Evolutionary conservation across 1,140 invertebrate species (phyloP).

Genomic region (Caenorhabditis inopinata): DNA sequence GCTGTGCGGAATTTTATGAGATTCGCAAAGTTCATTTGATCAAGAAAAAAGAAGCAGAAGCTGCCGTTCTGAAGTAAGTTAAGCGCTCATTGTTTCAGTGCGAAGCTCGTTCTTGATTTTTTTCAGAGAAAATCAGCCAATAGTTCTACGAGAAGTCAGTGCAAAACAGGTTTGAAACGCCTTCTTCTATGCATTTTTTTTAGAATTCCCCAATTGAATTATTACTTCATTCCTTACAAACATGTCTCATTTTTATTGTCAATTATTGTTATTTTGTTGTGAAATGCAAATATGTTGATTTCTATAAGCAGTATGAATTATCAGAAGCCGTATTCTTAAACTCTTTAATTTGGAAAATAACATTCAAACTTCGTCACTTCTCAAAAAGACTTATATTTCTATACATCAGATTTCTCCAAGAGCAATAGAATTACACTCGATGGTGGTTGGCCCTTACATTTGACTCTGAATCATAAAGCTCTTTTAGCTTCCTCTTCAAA

Average conservation of each 20-base stretch:
- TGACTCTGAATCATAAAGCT: no score
- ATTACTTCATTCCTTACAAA: background rate
- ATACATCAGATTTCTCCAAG: no score
- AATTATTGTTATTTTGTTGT: background rate
- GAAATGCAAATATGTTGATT: no score
- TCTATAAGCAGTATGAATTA: no score
- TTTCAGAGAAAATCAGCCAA: conserved; percentile 17
- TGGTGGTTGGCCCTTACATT: no score
- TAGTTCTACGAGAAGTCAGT: background rate
- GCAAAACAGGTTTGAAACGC: background rate
- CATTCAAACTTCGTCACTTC: no score
- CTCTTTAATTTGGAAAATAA: no score
- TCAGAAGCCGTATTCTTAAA: no score
- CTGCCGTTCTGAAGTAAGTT: background rate
- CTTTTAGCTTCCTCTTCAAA: no score
- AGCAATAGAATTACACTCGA: no score
- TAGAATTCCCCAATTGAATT: background rate
- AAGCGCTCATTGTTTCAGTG: background rate
- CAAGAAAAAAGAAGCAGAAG: conserved; percentile 28
- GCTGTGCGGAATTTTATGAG: conserved; percentile 15
- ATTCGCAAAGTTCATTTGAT: background rate
- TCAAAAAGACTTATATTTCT: no score
- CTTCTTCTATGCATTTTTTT: background rate
- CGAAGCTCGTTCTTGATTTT: background rate
- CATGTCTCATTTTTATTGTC: conserved; percentile 2